Percentiles rank a stretch among this genome's conserved stretches.
phyloP scores from a whole-genome alignment of 1,140 invertebrate species.

The Lepidurus apus region DNA sequence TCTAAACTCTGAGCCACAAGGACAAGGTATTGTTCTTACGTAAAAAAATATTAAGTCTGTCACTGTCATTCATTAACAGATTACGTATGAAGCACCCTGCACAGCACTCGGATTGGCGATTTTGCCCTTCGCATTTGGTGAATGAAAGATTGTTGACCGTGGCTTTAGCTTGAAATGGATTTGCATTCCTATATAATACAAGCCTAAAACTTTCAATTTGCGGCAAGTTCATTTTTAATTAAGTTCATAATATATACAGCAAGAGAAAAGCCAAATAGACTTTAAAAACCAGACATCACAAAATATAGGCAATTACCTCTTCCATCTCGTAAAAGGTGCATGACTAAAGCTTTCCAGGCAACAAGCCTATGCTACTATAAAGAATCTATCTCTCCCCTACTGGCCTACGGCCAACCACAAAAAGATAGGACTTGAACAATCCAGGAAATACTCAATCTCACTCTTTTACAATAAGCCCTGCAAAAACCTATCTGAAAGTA shows the following conservation, averaged over 20 bases:
- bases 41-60: no score
- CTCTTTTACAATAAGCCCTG: not conserved
- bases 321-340: not conserved
- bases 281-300: conserved; percentile 7
- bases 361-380: not conserved
- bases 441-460: not conserved
- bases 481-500: not conserved
- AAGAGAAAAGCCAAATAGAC: conserved; percentile 10
- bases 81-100: not conserved
- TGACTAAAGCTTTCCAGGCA: conserved; percentile 13
- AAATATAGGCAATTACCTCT: not conserved
- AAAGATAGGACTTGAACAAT: not conserved
- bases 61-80: no score
- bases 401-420: not conserved
- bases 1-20: not conserved
- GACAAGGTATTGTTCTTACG: not conserved
- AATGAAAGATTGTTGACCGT: not conserved
- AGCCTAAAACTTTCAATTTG: not conserved
- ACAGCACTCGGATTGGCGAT: not conserved
- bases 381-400: not conserved
- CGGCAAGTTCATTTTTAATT: not conserved
- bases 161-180: not conserved
- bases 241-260: not conserved
- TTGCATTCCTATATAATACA: conserved; percentile 16
- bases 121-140: not conserved